Percentiles rank a stretch among this genome's conserved stretches.
Evolutionary conservation across 2,888 invertebrate genomes (phyloP).

Genomic region (Microctonus brassicae): DNA sequence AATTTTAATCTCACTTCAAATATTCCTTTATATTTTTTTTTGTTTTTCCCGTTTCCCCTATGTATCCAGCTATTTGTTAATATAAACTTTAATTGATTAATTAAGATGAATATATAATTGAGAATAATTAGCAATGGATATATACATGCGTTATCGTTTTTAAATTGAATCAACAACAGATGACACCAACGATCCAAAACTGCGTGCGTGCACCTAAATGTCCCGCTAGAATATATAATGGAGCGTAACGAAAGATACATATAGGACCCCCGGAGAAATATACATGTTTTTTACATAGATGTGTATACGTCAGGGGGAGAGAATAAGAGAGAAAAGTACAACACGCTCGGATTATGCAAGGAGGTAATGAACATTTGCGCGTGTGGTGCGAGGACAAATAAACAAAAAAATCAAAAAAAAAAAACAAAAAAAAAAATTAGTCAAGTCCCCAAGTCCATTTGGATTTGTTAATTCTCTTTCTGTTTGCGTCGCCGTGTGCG

Average conservation of each 20-base stretch:
- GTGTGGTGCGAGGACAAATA: not conserved
- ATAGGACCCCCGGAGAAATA: not conserved
- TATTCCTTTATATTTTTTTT: no score
- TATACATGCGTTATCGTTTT: not conserved
- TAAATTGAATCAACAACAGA: slow-evolving; percentile 4
- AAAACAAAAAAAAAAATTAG: not conserved
- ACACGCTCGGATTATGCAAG: slow-evolving; percentile 24
- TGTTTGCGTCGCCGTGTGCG: slow-evolving; percentile 30
- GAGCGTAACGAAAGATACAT: slow-evolving; percentile 39
- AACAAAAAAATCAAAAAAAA: no score
- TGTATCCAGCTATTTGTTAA: no score
- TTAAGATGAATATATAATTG: slow-evolving; percentile 52
- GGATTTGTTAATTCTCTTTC: slow-evolving; percentile 35
- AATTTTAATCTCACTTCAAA: no score
- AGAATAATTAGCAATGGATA: slow-evolving; percentile 51
- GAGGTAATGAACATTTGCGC: slow-evolving; percentile 33
- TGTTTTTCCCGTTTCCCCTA: no score
- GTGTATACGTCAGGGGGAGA: no score
- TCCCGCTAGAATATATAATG: not conserved
- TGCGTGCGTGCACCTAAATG: not conserved
- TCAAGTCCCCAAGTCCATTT: slow-evolving; percentile 12
- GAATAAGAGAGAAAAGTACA: no score
- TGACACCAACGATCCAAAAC: slow-evolving; percentile 24
- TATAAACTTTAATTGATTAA: slow-evolving; percentile 34
- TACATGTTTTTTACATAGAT: not conserved